A percentile compares a stretch with the other conserved stretches of the same genome.
Conservation (phyloP, 2,797 vertebrate species). For the Dendrocincla tyrannina region DNA sequence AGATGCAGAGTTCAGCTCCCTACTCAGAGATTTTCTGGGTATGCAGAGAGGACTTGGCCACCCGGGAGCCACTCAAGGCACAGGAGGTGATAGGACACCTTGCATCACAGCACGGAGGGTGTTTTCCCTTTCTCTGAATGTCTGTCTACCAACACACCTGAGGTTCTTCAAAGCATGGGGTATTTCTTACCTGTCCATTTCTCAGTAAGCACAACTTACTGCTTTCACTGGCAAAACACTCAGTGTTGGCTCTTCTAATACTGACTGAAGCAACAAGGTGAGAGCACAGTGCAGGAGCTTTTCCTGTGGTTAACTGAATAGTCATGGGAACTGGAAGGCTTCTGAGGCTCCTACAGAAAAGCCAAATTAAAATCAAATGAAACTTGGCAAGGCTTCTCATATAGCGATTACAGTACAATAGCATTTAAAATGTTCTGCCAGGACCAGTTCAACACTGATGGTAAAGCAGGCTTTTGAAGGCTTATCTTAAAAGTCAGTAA, state of each 20-base stretch:
- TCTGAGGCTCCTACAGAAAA: neutral
- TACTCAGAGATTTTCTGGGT: neutral
- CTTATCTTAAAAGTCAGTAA: neutral
- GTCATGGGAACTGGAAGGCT: neutral
- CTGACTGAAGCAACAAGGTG: neutral
- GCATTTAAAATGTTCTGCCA: neutral
- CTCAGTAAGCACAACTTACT: neutral
- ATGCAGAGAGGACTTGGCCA: neutral
- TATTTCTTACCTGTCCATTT: neutral
- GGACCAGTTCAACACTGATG: neutral
- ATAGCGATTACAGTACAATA: neutral
- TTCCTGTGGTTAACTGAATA: neutral
- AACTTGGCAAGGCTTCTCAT: neutral
- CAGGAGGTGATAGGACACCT: neutral
- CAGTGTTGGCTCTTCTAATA: neutral
- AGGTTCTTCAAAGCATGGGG: neutral
- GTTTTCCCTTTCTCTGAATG: neutral
- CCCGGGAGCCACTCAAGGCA: neutral
- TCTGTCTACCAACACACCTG: neutral
- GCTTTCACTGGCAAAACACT: neutral
- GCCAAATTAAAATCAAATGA: neutral
- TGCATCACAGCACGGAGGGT: accelerated
- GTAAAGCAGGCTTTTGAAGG: neutral
- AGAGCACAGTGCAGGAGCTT: accelerated
- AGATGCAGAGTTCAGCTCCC: neutral